phyloP scores from a whole-genome alignment of 2,797 vertebrate species.

The Epinephelus malabaricus region DNA sequence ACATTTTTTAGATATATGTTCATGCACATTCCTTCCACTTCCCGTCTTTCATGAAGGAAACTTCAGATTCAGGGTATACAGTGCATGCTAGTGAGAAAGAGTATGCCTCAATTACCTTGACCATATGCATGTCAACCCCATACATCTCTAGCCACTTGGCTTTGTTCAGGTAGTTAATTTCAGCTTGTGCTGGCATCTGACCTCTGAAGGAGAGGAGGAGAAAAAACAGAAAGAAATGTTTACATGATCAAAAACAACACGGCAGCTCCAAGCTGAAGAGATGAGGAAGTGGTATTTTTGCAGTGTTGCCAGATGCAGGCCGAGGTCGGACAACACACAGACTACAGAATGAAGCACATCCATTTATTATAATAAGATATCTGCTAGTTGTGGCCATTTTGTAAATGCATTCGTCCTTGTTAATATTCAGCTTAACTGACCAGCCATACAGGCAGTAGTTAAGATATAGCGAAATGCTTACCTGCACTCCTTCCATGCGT shows the following conservation, averaged over 20 bases:
- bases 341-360: neutral
- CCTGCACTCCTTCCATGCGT: constrained; percentile 98
- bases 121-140: constrained; percentile 99
- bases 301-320: neutral
- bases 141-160: constrained; percentile 99
- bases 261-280: neutral
- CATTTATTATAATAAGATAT: neutral
- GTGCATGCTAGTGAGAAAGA: neutral
- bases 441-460: neutral
- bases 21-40: constrained; percentile 53
- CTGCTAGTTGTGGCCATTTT: neutral
- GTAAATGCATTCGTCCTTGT: neutral
- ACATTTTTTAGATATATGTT: neutral
- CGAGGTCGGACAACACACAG: neutral
- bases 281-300: neutral
- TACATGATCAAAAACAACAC: neutral
- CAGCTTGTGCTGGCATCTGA: constrained; percentile 95
- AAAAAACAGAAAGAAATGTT: neutral
- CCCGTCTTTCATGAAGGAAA: constrained; percentile 51
- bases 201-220: constrained; percentile 84
- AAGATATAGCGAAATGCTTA: constrained; percentile 56
- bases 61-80: constrained; percentile 11
- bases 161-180: constrained; percentile 99
- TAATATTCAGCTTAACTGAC: neutral
- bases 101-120: constrained; percentile 88